phyloP scores from a whole-genome alignment of 2,888 invertebrate genomes.

The Thalpophila matura region DNA sequence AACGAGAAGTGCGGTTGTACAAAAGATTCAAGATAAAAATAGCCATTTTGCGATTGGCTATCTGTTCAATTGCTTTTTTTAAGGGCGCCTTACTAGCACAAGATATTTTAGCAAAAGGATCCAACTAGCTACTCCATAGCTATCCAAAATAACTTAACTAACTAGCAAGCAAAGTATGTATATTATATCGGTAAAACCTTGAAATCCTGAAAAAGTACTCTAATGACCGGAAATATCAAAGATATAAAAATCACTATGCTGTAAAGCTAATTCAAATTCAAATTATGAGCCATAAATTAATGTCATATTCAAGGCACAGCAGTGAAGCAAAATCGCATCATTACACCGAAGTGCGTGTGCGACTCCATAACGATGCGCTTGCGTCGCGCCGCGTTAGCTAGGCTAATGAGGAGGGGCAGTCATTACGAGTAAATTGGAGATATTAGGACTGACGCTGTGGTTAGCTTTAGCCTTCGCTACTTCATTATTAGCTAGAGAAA shows the following conservation, averaged over 20 bases:
- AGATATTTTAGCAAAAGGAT: neutral
- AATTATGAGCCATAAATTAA: conserved; percentile 4
- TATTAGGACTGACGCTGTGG: conserved; percentile 52
- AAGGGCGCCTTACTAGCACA: neutral
- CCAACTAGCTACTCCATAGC: neutral
- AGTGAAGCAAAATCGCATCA: conserved; percentile 32
- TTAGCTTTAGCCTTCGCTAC: conserved; percentile 56
- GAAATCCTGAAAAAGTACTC: neutral
- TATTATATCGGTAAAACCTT: neutral
- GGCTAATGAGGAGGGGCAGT: conserved; percentile 48
- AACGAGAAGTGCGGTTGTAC: neutral
- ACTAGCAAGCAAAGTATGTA: no score
- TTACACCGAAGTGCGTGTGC: conserved; percentile 39
- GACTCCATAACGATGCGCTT: conserved; percentile 49
- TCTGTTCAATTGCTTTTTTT: neutral
- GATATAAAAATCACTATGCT: neutral
- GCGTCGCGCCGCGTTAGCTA: conserved; percentile 50
- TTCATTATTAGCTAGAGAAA: conserved; percentile 50
- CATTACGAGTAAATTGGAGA: conserved; percentile 52
- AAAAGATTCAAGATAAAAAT: neutral
- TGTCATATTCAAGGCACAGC: conserved; percentile 16
- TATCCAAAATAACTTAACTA: neutral
- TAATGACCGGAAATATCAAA: neutral
- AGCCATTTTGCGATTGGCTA: neutral
- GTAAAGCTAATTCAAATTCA: neutral